Percentiles rank a stretch among this genome's conserved stretches.
phyloP scores from a whole-genome alignment of 2,888 invertebrate species.

The Elegia similella region DNA sequence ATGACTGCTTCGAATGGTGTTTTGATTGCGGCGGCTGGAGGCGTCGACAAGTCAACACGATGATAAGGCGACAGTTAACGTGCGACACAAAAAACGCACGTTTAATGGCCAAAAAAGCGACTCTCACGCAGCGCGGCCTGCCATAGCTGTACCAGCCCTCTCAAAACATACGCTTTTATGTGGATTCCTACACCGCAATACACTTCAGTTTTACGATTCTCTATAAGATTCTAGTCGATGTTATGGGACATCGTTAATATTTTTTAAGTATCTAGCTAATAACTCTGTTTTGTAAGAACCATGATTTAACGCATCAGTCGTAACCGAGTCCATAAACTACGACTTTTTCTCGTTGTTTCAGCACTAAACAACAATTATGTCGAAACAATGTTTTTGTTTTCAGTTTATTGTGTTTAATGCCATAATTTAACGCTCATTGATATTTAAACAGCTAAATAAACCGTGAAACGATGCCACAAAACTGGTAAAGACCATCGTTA shows the following conservation, averaged over 20 bases:
- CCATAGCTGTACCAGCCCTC: conserved; percentile 31
- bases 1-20: conserved; percentile 76
- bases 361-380: conserved; percentile 28
- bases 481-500: conserved; percentile 70
- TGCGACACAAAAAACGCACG: conserved; percentile 68
- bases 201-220: conserved; percentile 69
- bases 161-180: conserved; percentile 58
- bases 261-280: conserved; percentile 58
- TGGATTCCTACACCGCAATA: conserved; percentile 66
- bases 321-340: conserved; percentile 26
- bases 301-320: conserved; percentile 27
- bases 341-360: conserved; percentile 23
- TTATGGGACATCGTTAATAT: conserved; percentile 63
- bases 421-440: conserved; percentile 66
- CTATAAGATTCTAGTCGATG: conserved; percentile 52
- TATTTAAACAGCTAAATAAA: conserved; percentile 72
- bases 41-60: conserved; percentile 81
- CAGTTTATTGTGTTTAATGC: conserved; percentile 46
- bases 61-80: conserved; percentile 76
- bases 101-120: conserved; percentile 70
- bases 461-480: conserved; percentile 77
- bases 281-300: conserved; percentile 45
- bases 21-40: conserved; percentile 80
- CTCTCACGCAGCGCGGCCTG: conserved; percentile 42
- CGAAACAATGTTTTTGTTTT: conserved; percentile 46